Conservation (phyloP, 2,113 vertebrate genomes). For the Furnarius figulus region DNA sequence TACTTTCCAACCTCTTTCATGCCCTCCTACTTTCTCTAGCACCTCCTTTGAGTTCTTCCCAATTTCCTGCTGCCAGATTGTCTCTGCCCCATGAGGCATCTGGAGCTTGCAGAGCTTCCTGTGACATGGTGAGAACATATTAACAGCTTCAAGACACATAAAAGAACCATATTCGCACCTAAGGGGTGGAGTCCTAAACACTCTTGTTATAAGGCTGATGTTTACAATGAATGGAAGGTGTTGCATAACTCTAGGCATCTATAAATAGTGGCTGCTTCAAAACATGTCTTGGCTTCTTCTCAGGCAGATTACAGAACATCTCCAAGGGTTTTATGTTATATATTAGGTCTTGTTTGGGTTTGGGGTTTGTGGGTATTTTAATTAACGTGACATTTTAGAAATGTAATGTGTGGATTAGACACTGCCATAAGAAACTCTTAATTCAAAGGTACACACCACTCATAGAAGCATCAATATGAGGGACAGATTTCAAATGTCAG, state of each 20-base stretch:
- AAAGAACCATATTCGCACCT: background rate
- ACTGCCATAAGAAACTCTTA: background rate
- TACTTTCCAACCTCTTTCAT: background rate
- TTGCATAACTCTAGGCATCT: background rate
- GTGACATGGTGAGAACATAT: background rate
- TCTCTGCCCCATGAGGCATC: background rate
- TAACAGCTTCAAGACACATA: background rate
- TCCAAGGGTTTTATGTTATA: background rate
- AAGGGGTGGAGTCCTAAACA: background rate
- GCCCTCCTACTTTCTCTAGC: background rate
- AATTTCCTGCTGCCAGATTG: background rate
- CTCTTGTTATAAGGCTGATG: background rate
- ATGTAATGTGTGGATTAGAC: background rate
- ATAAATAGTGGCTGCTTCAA: background rate
- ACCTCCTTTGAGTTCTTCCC: background rate
- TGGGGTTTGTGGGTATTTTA: background rate
- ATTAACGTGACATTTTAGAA: background rate
- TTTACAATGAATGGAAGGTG: background rate
- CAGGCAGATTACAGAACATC: background rate
- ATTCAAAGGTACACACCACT: background rate
- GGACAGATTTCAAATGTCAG: background rate
- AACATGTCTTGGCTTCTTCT: background rate
- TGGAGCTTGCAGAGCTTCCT: background rate
- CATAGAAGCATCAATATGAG: background rate
- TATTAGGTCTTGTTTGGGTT: background rate